Percentiles rank a stretch among this genome's conserved stretches.
Conservation (phyloP, 2,797 vertebrate species). For the Urosaurus nigricauda region DNA sequence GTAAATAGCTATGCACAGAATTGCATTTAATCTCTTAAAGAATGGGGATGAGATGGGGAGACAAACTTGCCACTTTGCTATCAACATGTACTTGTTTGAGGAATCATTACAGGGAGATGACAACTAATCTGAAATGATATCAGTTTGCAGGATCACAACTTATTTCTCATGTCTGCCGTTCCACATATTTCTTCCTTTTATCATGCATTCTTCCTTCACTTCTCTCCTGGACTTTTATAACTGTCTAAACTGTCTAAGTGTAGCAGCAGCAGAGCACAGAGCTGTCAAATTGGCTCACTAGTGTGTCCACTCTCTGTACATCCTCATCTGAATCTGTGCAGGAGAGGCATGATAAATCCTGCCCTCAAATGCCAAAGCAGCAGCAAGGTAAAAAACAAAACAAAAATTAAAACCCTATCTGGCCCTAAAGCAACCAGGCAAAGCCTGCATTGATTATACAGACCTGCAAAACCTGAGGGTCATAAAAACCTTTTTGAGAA, state of each 20-base stretch:
- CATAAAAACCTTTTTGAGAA: no score
- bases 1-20: not conserved
- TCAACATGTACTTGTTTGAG: not conserved
- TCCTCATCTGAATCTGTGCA: no score
- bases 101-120: not conserved
- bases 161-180: conserved; percentile 16
- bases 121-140: not conserved
- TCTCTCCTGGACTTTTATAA: not conserved
- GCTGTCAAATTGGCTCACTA: not conserved
- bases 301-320: not conserved
- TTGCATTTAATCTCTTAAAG: not conserved
- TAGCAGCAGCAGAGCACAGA: not conserved
- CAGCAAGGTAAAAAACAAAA: no score
- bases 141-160: not conserved
- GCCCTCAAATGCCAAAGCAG: no score
- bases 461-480: no score
- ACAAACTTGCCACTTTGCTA: not conserved
- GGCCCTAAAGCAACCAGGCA: no score
- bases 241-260: not conserved
- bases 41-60: no score
- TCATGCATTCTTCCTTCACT: not conserved
- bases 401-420: no score
- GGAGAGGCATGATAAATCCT: not conserved
- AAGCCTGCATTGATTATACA: no score
- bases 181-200: not conserved